Evolutionary conservation across 2,888 invertebrate species (phyloP).

Genomic region (Mythimna pallens): DNA sequence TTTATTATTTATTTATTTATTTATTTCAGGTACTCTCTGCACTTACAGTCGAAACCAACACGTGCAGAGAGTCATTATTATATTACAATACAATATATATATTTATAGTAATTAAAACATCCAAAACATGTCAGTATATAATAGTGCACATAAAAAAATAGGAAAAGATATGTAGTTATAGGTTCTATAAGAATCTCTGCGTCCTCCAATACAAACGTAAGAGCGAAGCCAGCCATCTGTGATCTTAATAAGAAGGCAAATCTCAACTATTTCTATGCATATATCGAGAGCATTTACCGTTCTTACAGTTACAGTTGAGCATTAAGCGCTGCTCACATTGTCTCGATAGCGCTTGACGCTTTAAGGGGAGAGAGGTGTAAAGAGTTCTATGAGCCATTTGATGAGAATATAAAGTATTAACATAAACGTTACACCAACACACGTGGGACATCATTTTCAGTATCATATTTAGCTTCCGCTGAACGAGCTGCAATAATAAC

Average conservation of each 20-base stretch:
- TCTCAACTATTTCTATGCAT: constrained; percentile 56
- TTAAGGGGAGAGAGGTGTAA: constrained; percentile 33
- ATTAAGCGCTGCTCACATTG: constrained; percentile 31
- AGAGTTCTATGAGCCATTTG: constrained; percentile 51
- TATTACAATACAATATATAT: no score
- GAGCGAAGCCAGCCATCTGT: constrained; percentile 16
- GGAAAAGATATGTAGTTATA: neutral
- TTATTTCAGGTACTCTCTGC: no score
- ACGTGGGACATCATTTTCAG: constrained; percentile 69
- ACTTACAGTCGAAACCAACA: no score
- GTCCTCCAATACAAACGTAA: constrained; percentile 17
- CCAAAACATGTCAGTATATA: no score
- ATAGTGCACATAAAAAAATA: neutral
- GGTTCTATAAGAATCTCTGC: neutral
- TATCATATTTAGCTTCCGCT: constrained; percentile 72
- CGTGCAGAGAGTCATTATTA: no score
- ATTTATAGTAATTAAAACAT: no score
- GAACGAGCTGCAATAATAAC: constrained; percentile 74
- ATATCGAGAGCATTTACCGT: constrained; percentile 45
- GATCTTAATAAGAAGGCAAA: constrained; percentile 51
- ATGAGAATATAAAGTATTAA: constrained; percentile 61
- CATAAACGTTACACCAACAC: constrained; percentile 63
- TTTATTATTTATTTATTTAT: no score
- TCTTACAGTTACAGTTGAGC: constrained; percentile 30
- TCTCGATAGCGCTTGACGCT: constrained; percentile 35